These are phyloP conservation scores for Cheilosia grossa DNA, from an alignment of 2,888 invertebrate species.

Conservation along the genomic window DNA sequence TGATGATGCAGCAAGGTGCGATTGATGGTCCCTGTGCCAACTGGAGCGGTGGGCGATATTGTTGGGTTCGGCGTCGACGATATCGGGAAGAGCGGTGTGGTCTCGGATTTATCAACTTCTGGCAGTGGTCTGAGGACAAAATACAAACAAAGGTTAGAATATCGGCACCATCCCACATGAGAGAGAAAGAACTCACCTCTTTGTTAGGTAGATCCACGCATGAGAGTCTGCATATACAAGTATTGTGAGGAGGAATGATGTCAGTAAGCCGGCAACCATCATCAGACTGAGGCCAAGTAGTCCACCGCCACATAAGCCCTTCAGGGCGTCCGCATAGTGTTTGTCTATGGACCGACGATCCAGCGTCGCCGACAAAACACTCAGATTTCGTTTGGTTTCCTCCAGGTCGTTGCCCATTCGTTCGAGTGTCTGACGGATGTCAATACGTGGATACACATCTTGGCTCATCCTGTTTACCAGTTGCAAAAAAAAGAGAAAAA, in stretches of 20 bases:
- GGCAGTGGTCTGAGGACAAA: conserved; percentile 78
- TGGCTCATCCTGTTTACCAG: conserved; percentile 80
- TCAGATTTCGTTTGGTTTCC: conserved; percentile 82
- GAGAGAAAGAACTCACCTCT: conserved; percentile 86
- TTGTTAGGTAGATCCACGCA: conserved; percentile 97
- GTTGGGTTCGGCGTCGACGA: conserved; percentile 82
- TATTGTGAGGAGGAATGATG: conserved; percentile 95
- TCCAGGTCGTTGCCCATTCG: conserved; percentile 82
- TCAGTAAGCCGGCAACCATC: conserved; percentile 92
- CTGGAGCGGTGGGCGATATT: conserved; percentile 81
- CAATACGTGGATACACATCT: conserved; percentile 82
- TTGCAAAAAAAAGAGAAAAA: conserved; percentile 32
- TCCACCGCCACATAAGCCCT: conserved; percentile 92
- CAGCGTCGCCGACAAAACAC: conserved; percentile 86
- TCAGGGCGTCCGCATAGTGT: conserved; percentile 91
- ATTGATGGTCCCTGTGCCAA: conserved; percentile 82
- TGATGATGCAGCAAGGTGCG: conserved; percentile 83
- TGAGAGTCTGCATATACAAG: conserved; percentile 97
- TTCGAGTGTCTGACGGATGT: conserved; percentile 80
- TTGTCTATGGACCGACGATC: conserved; percentile 93
- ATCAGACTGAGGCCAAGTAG: conserved; percentile 93
- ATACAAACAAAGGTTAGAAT: not conserved
- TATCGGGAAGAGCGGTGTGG: conserved; percentile 82
- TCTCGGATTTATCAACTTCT: conserved; percentile 83
- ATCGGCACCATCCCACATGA: not conserved